A percentile compares a stretch with the other conserved stretches of the same genome.
Conservation (phyloP, 2,797 vertebrate species). For the Etheostoma nigrum region DNA sequence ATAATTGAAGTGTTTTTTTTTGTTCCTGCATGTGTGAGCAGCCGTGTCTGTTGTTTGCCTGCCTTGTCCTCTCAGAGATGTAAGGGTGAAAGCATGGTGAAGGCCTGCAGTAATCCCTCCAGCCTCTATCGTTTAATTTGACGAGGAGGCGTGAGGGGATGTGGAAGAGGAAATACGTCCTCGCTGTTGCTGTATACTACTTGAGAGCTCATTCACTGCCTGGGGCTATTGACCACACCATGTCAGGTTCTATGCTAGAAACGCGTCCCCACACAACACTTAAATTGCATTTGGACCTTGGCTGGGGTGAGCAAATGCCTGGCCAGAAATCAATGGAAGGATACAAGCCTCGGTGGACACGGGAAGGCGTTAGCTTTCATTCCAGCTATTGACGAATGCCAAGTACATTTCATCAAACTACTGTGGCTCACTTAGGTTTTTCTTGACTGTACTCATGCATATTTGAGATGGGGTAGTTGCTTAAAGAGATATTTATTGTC, state of each 20-base stretch:
- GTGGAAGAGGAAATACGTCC: conserved; percentile 78
- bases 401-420: conserved; percentile 76
- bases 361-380: conserved; percentile 75
- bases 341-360: conserved; percentile 77
- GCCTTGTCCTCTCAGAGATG: conserved; percentile 70
- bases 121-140: conserved; percentile 78
- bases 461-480: conserved; percentile 30
- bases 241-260: conserved; percentile 78
- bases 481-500: conserved; percentile 20
- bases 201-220: conserved; percentile 80
- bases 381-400: conserved; percentile 78
- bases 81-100: conserved; percentile 61
- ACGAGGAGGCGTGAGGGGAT: conserved; percentile 81
- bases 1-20: conserved; percentile 73
- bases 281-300: conserved; percentile 82
- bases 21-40: conserved; percentile 42
- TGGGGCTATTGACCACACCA: conserved; percentile 80
- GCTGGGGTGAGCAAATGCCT: conserved; percentile 73
- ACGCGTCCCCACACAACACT: conserved; percentile 76
- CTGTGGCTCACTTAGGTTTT: conserved; percentile 64
- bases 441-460: conserved; percentile 54
- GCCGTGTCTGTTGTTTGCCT: conserved; percentile 59
- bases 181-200: conserved; percentile 73
- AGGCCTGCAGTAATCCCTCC: conserved; percentile 73
- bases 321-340: conserved; percentile 80